Evolutionary conservation across 2,888 invertebrate genomes (phyloP).

Genomic region (Cetonia aurata): DNA sequence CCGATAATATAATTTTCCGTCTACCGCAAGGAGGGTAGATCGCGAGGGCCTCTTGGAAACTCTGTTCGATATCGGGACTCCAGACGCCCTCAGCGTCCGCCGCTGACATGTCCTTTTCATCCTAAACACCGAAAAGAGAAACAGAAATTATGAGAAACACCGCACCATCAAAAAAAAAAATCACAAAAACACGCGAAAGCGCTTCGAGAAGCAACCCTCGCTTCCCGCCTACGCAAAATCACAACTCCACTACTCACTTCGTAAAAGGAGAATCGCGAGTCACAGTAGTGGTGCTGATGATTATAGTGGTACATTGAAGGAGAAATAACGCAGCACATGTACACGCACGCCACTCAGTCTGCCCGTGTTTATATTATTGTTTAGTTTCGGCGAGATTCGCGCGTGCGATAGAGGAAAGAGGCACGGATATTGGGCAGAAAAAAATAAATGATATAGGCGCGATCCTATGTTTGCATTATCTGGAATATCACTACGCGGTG

Average conservation of each 20-base stretch:
- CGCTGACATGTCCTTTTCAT: conserved; percentile 92
- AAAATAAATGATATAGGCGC: too few relatives aligned
- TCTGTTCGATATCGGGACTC: conserved; percentile 99
- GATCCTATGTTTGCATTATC: too few relatives aligned
- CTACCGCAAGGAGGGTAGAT: conserved; percentile 99
- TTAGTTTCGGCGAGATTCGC: neutral
- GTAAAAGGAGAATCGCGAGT: conserved; percentile 15
- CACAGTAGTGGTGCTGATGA: conserved; percentile 17
- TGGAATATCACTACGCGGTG: too few relatives aligned
- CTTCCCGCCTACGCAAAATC: too few relatives aligned
- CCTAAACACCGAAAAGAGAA: conserved; percentile 65
- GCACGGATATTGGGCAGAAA: too few relatives aligned
- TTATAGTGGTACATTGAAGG: conserved; percentile 11
- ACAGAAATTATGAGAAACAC: neutral
- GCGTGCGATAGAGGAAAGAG: neutral
- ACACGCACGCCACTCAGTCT: conserved; percentile 5
- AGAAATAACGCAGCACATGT: conserved; percentile 4
- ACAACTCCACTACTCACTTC: conserved; percentile 13
- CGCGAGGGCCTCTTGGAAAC: conserved; percentile 99
- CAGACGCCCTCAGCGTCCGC: conserved; percentile 99
- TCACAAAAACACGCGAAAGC: too few relatives aligned
- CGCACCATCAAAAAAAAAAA: too few relatives aligned
- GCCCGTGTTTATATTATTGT: neutral
- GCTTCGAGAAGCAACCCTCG: too few relatives aligned
- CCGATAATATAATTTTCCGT: conserved; percentile 99